Base-by-base conservation (phyloP, 2,888 invertebrate species). In the Agriotes lineatus region DNA sequence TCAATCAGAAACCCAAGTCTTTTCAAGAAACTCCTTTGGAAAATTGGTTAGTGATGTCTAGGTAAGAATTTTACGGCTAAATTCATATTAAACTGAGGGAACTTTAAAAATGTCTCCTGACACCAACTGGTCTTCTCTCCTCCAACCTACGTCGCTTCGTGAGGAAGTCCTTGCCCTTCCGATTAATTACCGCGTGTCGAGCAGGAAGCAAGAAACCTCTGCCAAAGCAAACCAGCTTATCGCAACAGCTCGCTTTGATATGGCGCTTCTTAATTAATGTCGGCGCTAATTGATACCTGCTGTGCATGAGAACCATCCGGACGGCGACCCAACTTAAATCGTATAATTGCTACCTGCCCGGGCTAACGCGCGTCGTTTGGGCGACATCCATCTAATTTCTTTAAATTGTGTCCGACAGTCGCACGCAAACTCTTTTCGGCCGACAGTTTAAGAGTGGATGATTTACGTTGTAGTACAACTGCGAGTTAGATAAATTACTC, bases 251-350 rank as follows among this genome's bases (percentile, higher is more conserved):
- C 44, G 10, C 58, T 58, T 60, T 60, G 45, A 60, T 33, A 42
- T 20, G 12, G 22, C 30, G 60, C 19, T 45, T 45, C 45, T 45
- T 60, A 60, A 60, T 60, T 60, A 60, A 60, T 48, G 48, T 60
- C 60, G 18, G 33, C 35, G 45, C 45, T 60, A 60, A 60, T 60
- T 60, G 60, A 60, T 60, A 60, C 30, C 45, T 60, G 45, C 33
- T 60, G 30, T 45, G 18, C 58, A 58, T 58, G 42, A 44, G 58
- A 58, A 39, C 25, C 14, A 37, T 42, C 18, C 20, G 39, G 39
- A 25, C 39, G 12, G 14, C 25, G n/a, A n/a, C 56, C 14, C 2
- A 39, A 58, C 16, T 58, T 58, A 58, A 58, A 58, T 42, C 42
- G 22, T 42, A 58, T 58, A 37, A 58, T 58, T 39, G 10, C 25